Conservation (phyloP, 2,888 invertebrate species). For the Phymatocera aterrima region DNA sequence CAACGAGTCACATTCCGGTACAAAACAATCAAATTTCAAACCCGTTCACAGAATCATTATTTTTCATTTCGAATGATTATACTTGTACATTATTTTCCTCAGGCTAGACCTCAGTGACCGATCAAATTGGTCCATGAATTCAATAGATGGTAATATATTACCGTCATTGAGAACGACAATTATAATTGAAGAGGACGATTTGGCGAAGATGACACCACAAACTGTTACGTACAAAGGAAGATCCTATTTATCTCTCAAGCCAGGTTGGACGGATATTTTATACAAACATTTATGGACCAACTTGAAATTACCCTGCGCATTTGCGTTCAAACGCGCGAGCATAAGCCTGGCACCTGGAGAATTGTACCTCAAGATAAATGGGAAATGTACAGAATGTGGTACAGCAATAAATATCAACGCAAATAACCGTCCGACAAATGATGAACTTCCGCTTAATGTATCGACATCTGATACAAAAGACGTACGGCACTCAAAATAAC, state of each 20-base stretch:
- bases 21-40: no score
- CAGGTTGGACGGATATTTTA: constrained; percentile 43
- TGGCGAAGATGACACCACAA: neutral
- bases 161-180: neutral
- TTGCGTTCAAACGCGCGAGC: constrained; percentile 27
- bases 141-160: neutral
- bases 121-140: constrained; percentile 8
- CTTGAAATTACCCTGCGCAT: constrained; percentile 42
- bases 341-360: constrained; percentile 30
- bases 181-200: neutral
- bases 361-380: constrained; percentile 4
- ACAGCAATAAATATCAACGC: neutral
- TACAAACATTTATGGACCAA: constrained; percentile 31
- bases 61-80: no score
- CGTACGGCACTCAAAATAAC: constrained; percentile 31
- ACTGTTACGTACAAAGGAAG: neutral
- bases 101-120: neutral
- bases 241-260: neutral
- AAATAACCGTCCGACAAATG: neutral
- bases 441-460: constrained; percentile 12
- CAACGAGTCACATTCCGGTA: no score
- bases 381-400: constrained; percentile 39
- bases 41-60: no score
- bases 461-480: constrained; percentile 42
- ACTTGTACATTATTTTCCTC: neutral